Percentiles rank a stretch among this genome's conserved stretches.
Evolutionary conservation across 2,113 vertebrate genomes (phyloP).

Genomic region (Nasalis larvatus): DNA sequence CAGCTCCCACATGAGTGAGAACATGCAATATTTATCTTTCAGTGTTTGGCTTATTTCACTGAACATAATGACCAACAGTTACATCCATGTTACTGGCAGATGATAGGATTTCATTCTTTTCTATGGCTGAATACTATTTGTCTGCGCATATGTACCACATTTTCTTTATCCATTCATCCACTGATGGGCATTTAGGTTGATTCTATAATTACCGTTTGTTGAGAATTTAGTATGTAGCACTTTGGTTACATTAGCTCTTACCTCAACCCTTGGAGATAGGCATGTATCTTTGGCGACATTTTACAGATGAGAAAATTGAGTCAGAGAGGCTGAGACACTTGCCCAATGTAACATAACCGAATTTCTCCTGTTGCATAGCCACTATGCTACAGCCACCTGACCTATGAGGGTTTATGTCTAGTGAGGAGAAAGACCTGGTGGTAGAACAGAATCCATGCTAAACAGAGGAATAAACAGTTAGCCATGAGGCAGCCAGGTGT

Average conservation of each 20-base stretch:
- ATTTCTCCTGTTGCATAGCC: neutral
- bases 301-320: neutral
- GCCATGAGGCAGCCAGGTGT: rapidly evolving
- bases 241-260: neutral
- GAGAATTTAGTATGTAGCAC: neutral
- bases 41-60: neutral
- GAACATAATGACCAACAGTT: neutral
- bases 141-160: neutral
- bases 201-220: neutral
- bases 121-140: neutral
- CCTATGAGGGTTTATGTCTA: neutral
- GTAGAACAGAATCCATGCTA: neutral
- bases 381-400: neutral
- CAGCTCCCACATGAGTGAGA: neutral
- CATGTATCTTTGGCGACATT: neutral
- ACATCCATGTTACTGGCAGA: neutral
- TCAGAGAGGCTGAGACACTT: neutral
- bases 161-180: neutral
- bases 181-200: neutral
- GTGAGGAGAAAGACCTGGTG: neutral
- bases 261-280: neutral
- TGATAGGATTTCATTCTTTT: neutral
- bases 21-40: neutral
- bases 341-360: neutral
- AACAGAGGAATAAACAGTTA: neutral